Percentiles rank a stretch among this genome's conserved stretches.
Evolutionary conservation across 2,888 invertebrate species (phyloP).

Genomic region (Brachynemurus nebulosus): DNA sequence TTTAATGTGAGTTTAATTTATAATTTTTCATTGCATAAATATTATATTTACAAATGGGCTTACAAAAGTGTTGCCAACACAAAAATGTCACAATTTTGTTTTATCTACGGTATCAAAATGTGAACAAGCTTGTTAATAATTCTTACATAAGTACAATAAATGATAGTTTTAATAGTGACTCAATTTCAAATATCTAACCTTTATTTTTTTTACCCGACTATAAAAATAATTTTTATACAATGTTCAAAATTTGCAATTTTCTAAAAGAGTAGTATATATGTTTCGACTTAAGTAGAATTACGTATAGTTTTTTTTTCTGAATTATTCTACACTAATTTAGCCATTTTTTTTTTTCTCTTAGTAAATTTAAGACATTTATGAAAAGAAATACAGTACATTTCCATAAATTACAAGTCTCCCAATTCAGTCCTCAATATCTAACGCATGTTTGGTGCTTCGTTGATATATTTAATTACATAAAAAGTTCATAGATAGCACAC

Average conservation of each 20-base stretch:
- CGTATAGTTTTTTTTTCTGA: constrained; percentile 1
- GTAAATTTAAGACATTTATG: constrained; percentile 1
- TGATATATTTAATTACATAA: background rate
- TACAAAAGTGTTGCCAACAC: too few relatives aligned
- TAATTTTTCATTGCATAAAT: background rate
- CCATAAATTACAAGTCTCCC: constrained; percentile 1
- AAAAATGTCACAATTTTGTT: too few relatives aligned
- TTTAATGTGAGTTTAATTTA: too few relatives aligned
- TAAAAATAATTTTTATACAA: constrained; percentile 1
- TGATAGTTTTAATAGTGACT: background rate
- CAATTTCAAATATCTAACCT: background rate
- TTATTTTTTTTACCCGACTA: too few relatives aligned
- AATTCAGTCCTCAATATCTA: background rate
- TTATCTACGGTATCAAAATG: too few relatives aligned
- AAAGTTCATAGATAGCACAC: background rate
- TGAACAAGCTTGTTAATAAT: too few relatives aligned
- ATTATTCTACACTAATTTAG: constrained; percentile 1
- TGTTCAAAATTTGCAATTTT: background rate
- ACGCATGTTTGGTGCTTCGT: background rate
- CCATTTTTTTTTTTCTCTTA: too few relatives aligned
- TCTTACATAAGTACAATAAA: background rate
- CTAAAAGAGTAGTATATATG: background rate
- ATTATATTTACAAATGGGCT: background rate
- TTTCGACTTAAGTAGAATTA: background rate
- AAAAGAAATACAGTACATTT: background rate